A percentile compares a stretch with the other conserved stretches of the same genome.
phyloP scores from a whole-genome alignment of 1,140 invertebrate species.

The Cotesia typhae region DNA sequence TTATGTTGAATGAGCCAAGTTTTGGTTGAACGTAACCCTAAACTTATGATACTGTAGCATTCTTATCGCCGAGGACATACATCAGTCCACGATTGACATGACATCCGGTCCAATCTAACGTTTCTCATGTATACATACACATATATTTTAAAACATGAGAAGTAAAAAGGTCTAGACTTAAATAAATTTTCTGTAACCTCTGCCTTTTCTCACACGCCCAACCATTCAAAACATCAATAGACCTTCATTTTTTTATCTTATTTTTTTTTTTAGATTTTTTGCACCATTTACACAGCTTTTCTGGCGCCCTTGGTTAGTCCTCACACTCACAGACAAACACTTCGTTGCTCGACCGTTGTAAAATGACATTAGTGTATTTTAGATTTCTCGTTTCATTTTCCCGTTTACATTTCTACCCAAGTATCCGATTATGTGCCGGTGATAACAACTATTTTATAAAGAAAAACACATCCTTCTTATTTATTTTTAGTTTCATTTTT shows the following conservation, averaged over 20 bases:
- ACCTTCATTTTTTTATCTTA: background rate
- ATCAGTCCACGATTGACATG: slow-evolving; percentile 20
- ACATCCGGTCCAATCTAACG: slow-evolving; percentile 20
- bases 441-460: slow-evolving; percentile 40
- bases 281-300: slow-evolving; percentile 1
- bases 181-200: slow-evolving; percentile 15
- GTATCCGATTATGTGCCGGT: slow-evolving; percentile 63
- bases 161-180: background rate
- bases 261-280: background rate
- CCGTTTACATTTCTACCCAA: slow-evolving; percentile 69
- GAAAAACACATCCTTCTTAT: slow-evolving; percentile 1
- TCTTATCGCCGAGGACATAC: slow-evolving; percentile 34
- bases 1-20: too few relatives aligned
- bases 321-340: slow-evolving; percentile 28
- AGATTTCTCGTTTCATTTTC: slow-evolving; percentile 29
- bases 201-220: slow-evolving; percentile 9
- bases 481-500: too few relatives aligned
- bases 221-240: slow-evolving; percentile 20
- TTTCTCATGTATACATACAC: background rate
- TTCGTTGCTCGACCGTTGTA: slow-evolving; percentile 32
- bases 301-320: background rate
- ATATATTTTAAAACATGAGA: background rate
- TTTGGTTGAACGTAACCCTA: background rate
- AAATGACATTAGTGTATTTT: slow-evolving; percentile 7
- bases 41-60: slow-evolving; percentile 24